A percentile compares a stretch with the other conserved stretches of the same genome.
These are phyloP conservation scores for Xestobium rufovillosum DNA, from an alignment of 2,888 invertebrate species.

Conservation along the genomic window DNA sequence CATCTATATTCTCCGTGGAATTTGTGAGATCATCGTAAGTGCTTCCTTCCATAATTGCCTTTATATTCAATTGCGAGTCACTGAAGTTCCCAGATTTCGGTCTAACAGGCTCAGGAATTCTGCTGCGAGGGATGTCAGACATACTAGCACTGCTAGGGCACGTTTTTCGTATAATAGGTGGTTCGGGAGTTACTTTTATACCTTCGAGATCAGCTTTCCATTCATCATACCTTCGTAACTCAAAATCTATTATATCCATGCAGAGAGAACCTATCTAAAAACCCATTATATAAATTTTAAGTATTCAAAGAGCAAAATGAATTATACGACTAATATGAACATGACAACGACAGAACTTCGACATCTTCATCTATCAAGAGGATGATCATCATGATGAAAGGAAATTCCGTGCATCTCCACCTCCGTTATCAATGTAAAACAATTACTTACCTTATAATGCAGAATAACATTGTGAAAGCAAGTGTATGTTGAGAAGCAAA, in stretches of 20 bases:
- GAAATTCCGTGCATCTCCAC: too few relatives aligned
- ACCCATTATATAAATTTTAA: conserved; percentile 7
- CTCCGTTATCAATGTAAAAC: too few relatives aligned
- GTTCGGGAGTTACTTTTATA: conserved; percentile 42
- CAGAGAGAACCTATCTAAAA: conserved; percentile 85
- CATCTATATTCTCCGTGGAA: conserved; percentile 41
- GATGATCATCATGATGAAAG: too few relatives aligned
- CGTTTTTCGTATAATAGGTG: conserved; percentile 38
- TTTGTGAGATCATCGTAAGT: conserved; percentile 53
- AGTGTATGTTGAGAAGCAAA: conserved; percentile 93
- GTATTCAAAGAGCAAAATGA: neutral
- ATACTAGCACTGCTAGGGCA: conserved; percentile 43
- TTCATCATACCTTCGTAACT: conserved; percentile 85
- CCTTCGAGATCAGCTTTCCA: conserved; percentile 74
- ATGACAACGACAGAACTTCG: too few relatives aligned
- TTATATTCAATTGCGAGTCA: conserved; percentile 52
- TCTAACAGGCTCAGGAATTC: conserved; percentile 66
- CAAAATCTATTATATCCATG: conserved; percentile 94
- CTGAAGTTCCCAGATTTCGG: conserved; percentile 66
- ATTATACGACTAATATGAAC: too few relatives aligned
- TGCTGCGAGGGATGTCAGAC: conserved; percentile 59
- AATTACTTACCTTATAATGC: conserved; percentile 81
- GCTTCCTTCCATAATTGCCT: conserved; percentile 56
- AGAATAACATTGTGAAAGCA: conserved; percentile 92
- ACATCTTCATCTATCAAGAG: too few relatives aligned